Base-by-base conservation (phyloP, 1,140 invertebrate genomes). In the Manduca sexta region DNA sequence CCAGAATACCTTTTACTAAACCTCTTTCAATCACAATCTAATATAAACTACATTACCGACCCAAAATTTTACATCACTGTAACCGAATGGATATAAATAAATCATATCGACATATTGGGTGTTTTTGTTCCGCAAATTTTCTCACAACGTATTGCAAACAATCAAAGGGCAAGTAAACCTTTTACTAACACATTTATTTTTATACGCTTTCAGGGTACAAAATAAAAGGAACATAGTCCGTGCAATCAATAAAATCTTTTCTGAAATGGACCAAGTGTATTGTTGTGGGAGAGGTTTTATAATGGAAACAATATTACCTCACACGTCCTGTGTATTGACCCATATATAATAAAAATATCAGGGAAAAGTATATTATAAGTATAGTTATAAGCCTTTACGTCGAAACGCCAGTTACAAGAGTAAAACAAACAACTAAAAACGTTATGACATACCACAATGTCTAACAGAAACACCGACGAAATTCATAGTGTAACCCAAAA, bases 81-180 rank as follows among this genome's bases (percentile, higher is more conserved):
- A 49, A 49, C 41, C 45, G 44, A 58, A 64, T 64, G 42, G 49
- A 51, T 58, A 52, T 58, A 57, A 60, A 64, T 64, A 65, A 61
- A 61, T 57, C 54, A 53, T 54, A 53, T 39, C 43, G 15, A 40
- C 18, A 40, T 40, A 40, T 18, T 11, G 38, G 18, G 8, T 14
- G 14, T 30, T 12, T 30, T 6, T 10, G 18, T n/a, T 31, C 14
- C n/a, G 26, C 13, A 35, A 35, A 26, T 26, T 26, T 8, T 26
- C 16, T 16, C 11, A 37, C 52, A 69, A 69, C 57, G 50, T 71
- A 70, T 69, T 48, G 64, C 67, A 69, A 73, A 71, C 67, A 73
- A 76, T 72, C 71, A 79, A 76, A 74, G 71, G 65, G 56, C 60
- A 65, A 66, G 57, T 54, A 74, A 73, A 74, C 61, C 61, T 65